These are phyloP conservation scores for Corvus hawaiiensis DNA, from an alignment of 2,113 vertebrate species.

Conservation along the genomic window DNA sequence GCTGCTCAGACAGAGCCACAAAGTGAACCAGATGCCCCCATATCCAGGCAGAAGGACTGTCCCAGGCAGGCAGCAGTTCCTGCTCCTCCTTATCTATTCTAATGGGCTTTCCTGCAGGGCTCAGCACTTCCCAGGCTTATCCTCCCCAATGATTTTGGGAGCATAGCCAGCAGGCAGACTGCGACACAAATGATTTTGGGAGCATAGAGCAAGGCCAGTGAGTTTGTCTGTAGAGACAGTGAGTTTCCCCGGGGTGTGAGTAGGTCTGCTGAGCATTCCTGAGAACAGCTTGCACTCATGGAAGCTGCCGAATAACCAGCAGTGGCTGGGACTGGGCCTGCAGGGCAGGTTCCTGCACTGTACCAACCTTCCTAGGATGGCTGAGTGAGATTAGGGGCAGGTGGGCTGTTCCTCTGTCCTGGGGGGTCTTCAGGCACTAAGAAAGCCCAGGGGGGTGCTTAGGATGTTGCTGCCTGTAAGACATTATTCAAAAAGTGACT, in stretches of 20 bases:
- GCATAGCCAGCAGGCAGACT: neutral
- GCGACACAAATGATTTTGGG: neutral
- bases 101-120: neutral
- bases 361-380: neutral
- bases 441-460: neutral
- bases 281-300: neutral
- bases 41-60: neutral
- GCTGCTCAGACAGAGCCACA: neutral
- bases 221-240: neutral
- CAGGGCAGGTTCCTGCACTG: neutral
- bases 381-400: neutral
- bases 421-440: neutral
- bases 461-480: neutral
- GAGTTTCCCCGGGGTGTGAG: neutral
- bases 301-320: neutral
- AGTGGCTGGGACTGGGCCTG: neutral
- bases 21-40: neutral
- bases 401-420: neutral
- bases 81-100: constrained; percentile 22
- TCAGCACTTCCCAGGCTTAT: neutral
- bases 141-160: neutral
- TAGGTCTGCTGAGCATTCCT: neutral
- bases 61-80: neutral
- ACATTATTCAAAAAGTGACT: neutral
- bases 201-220: neutral